Base-by-base conservation (phyloP, 2,888 invertebrate species). In the Hetaerina titia region DNA sequence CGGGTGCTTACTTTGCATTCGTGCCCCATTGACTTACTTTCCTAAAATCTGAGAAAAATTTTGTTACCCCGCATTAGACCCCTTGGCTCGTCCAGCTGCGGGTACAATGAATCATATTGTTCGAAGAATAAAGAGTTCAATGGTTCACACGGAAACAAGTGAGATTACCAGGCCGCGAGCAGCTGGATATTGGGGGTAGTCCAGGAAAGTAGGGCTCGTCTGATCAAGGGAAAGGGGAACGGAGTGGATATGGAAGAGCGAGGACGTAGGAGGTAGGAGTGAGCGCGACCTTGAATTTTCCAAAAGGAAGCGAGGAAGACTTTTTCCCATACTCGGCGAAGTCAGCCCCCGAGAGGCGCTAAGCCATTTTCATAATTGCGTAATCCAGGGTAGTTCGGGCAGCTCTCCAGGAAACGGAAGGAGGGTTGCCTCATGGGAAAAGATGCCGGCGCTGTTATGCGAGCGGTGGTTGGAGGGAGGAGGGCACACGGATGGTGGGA, bases 281-380 rank as follows among this genome's bases (percentile, higher is more conserved):
- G 74, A 74, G 25, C 25, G 31, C 31, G 31, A 81, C 81, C 81
- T 81, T 81, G 81, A 81, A 81, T 25, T 81, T 81, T 81, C 81
- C 31, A 31, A n/a, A 31, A 81, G 7, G 81, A 81, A 31, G 31
- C 11, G 81, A 81, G n/a, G 69, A n/a, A 25, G 81, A 31, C 31
- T 31, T 81, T 45, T 31, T 6, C 81, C 31, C 81, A 81, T 31
- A 81, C 31, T 31, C 81, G 81, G 31, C 31, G 31, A 31, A 13
- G 25, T 25, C 31, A 81, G 81, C 81, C 45, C 45, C 45, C 31
- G 13, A 81, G 81, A 45, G 31, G 31, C 19, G 11, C 22, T 13
- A 2, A 25, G 81, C 81, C 81, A 81, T 81, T 81, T 81, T 81
- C 81, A 25, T 81, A 31, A 81, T 25, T 31, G 81, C 81, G 31